A percentile compares a stretch with the other conserved stretches of the same genome.
These are phyloP conservation scores for Eubucco bourcierii DNA, from an alignment of 2,113 vertebrate species.

Conservation along the genomic window DNA sequence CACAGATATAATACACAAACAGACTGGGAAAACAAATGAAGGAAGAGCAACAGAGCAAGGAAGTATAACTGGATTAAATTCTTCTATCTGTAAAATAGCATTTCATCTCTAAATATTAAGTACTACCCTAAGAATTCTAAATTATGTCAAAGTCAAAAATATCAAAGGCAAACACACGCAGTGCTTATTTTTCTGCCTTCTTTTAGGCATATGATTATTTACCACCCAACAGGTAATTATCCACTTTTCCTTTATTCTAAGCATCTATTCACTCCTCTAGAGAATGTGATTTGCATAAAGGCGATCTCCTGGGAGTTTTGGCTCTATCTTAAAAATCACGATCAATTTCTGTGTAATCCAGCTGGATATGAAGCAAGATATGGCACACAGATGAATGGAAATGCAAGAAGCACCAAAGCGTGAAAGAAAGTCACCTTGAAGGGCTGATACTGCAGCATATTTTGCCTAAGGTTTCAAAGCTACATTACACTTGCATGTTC, in stretches of 20 bases:
- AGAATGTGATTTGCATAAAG: constrained; percentile 60
- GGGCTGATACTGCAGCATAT: background rate
- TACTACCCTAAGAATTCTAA: constrained; percentile 8
- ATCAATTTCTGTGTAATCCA: constrained; percentile 68
- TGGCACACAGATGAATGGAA: constrained; percentile 27
- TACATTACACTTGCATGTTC: background rate
- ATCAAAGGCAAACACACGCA: constrained; percentile 34
- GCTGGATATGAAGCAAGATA: constrained; percentile 48
- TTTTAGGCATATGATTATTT: constrained; percentile 62
- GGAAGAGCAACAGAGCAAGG: background rate
- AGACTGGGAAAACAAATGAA: constrained; percentile 12
- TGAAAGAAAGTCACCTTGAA: constrained; percentile 75
- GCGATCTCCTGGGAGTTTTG: constrained; percentile 45
- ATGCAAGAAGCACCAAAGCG: constrained; percentile 62
- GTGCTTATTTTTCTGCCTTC: constrained; percentile 52
- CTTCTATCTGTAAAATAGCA: constrained; percentile 17
- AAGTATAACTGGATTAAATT: constrained; percentile 12
- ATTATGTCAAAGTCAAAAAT: constrained; percentile 35
- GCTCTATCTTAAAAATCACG: constrained; percentile 59
- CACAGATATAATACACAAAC: background rate
- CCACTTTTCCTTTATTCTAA: constrained; percentile 64
- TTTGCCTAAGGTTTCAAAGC: constrained; percentile 20
- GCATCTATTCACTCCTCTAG: constrained; percentile 44
- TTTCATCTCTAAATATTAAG: constrained; percentile 29
- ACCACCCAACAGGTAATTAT: constrained; percentile 70